Evolutionary conservation across 2,888 invertebrate genomes (phyloP).

Genomic region (Hemaris fuciformis): DNA sequence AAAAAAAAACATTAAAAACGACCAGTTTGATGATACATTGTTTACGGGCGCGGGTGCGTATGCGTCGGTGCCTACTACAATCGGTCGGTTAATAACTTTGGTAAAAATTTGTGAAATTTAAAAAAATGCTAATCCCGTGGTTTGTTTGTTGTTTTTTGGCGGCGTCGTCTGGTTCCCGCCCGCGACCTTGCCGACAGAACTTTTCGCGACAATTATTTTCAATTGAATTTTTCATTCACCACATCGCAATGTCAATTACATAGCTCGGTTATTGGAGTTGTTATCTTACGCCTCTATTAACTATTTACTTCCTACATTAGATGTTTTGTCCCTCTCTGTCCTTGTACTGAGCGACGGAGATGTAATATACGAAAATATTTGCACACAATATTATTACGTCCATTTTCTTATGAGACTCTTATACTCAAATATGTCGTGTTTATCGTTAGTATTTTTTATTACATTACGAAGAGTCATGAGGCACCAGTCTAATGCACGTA

Average conservation of each 20-base stretch:
- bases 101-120: slow-evolving; percentile 9
- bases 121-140: background rate
- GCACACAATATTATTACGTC: background rate
- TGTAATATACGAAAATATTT: background rate
- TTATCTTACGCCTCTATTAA: slow-evolving; percentile 9
- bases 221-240: slow-evolving; percentile 18
- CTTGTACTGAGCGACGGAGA: background rate
- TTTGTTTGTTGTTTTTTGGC: slow-evolving; percentile 10
- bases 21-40: slow-evolving; percentile 15
- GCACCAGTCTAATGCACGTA: background rate
- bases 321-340: background rate
- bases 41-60: slow-evolving; percentile 1
- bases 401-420: slow-evolving; percentile 8
- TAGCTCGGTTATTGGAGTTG: slow-evolving; percentile 7
- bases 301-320: slow-evolving; percentile 7
- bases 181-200: slow-evolving; percentile 24
- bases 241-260: slow-evolving; percentile 11
- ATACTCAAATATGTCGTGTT: background rate
- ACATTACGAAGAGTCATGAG: background rate
- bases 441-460: background rate
- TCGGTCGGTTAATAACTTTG: slow-evolving; percentile 16
- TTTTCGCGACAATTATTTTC: slow-evolving; percentile 20
- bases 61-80: slow-evolving; percentile 4
- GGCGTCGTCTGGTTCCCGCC: slow-evolving; percentile 17
- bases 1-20: slow-evolving; percentile 20